Evolutionary conservation across 2,113 vertebrate genomes (phyloP).

Genomic region (Poeciliopsis turrubarensis): DNA sequence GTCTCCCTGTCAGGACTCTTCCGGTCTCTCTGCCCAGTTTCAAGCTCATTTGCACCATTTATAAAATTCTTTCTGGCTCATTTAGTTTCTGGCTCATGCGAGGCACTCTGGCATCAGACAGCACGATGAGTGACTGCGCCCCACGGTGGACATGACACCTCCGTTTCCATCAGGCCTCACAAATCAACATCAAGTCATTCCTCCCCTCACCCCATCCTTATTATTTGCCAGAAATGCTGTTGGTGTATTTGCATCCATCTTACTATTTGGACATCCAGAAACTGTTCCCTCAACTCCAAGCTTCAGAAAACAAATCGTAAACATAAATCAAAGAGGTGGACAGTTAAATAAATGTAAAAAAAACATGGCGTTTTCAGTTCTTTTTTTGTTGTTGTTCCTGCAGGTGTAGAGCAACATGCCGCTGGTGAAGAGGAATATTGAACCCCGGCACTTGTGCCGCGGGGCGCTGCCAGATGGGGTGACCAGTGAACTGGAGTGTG

Average conservation of each 20-base stretch:
- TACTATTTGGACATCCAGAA: neutral
- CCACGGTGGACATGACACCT: slow-evolving; percentile 43
- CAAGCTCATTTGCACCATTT: slow-evolving; percentile 50
- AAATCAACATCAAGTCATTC: slow-evolving; percentile 8
- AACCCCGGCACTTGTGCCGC: slow-evolving; percentile 89
- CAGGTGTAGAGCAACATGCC: slow-evolving; percentile 80
- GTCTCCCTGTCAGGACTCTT: slow-evolving; percentile 1
- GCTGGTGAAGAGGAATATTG: slow-evolving; percentile 90
- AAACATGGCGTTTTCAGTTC: neutral
- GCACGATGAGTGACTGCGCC: slow-evolving; percentile 45
- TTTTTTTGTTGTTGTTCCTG: neutral
- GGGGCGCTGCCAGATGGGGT: slow-evolving; percentile 88
- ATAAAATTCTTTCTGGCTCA: slow-evolving; percentile 49
- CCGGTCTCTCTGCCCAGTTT: slow-evolving; percentile 20
- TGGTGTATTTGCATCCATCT: neutral
- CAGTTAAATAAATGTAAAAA: too few relatives aligned
- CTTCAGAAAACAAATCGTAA: neutral
- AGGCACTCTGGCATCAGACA: slow-evolving; percentile 36
- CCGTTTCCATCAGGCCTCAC: slow-evolving; percentile 29
- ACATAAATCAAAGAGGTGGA: neutral
- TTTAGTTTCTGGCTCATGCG: slow-evolving; percentile 45
- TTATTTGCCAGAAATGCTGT: neutral
- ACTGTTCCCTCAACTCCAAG: neutral
- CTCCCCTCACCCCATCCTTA: neutral
- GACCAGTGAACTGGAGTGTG: slow-evolving; percentile 90